Conservation (phyloP, 2,113 vertebrate genomes). For the Percina caprodes region DNA sequence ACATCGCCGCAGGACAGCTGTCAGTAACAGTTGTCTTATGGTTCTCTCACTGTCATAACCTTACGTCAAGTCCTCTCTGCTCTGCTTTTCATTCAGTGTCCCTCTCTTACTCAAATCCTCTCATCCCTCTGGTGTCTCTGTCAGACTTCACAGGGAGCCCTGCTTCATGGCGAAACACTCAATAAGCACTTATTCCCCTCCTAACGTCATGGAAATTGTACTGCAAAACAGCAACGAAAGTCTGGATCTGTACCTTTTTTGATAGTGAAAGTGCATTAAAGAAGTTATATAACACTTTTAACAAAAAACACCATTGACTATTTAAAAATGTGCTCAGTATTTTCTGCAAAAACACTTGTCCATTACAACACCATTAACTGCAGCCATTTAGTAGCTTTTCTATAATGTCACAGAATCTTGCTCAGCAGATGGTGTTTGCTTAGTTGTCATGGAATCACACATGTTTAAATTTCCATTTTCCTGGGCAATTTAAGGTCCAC, state of each 20-base stretch:
- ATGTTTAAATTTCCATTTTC: neutral
- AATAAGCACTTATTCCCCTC: constrained; percentile 42
- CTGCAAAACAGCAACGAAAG: neutral
- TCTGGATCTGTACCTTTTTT: constrained; percentile 13
- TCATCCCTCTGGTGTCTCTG: constrained; percentile 22
- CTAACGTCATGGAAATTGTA: constrained; percentile 32
- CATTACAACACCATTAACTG: neutral
- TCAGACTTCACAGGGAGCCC: constrained; percentile 51
- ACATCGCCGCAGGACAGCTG: constrained; percentile 26
- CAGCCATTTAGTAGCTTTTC: neutral
- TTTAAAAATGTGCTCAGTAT: neutral
- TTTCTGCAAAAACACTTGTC: neutral
- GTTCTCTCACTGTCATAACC: constrained; percentile 62
- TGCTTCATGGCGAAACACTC: constrained; percentile 43
- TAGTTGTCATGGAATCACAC: neutral
- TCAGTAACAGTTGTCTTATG: constrained; percentile 46
- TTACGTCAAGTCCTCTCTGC: constrained; percentile 44
- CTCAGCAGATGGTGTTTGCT: neutral
- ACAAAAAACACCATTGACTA: neutral
- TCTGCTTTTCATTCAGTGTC: constrained; percentile 19
- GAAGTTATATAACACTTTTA: neutral
- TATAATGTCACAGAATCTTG: neutral
- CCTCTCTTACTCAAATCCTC: constrained; percentile 12
- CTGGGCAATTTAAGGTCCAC: neutral
- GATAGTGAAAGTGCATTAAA: neutral